A percentile compares a stretch with the other conserved stretches of the same genome.
Evolutionary conservation across 2,888 invertebrate species (phyloP).

Genomic region (Aphidoletes aphidimyza): DNA sequence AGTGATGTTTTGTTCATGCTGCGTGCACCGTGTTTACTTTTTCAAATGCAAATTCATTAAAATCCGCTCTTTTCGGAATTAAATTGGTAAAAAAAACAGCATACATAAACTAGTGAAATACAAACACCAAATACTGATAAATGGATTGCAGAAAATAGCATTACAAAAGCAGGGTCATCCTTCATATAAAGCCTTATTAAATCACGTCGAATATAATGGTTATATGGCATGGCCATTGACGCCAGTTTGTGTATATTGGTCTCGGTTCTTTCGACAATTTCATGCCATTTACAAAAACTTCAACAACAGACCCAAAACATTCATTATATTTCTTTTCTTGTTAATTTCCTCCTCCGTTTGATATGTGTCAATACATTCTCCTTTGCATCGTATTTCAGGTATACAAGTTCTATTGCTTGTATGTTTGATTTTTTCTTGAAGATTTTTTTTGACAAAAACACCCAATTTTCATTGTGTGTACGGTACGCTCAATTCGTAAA

Average conservation of each 20-base stretch:
- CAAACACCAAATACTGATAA: slow-evolving; percentile 39
- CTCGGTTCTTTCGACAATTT: slow-evolving; percentile 31
- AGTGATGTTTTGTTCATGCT: not conserved
- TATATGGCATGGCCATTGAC: not conserved
- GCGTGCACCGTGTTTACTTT: not conserved
- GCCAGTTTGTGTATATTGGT: not conserved
- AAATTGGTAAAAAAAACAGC: not conserved
- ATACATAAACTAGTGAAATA: not conserved
- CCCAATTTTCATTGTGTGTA: not conserved
- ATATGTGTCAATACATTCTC: slow-evolving; percentile 20
- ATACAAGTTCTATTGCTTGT: not conserved
- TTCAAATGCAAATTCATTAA: slow-evolving; percentile 25
- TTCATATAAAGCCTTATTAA: not conserved
- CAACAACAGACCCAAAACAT: slow-evolving; percentile 31
- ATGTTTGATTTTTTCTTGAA: too few relatives aligned
- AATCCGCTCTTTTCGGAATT: slow-evolving; percentile 8
- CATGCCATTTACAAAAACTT: slow-evolving; percentile 43
- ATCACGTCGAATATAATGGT: not conserved
- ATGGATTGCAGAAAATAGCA: slow-evolving; percentile 35
- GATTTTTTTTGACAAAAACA: not conserved
- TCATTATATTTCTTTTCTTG: slow-evolving; percentile 35
- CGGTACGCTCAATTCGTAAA: not conserved
- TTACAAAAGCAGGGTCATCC: slow-evolving; percentile 22
- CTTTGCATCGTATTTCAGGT: slow-evolving; percentile 1
- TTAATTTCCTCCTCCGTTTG: slow-evolving; percentile 37